These are phyloP conservation scores for Xenopus laevis DNA, from an alignment of 2,113 vertebrate species.

Conservation along the genomic window DNA sequence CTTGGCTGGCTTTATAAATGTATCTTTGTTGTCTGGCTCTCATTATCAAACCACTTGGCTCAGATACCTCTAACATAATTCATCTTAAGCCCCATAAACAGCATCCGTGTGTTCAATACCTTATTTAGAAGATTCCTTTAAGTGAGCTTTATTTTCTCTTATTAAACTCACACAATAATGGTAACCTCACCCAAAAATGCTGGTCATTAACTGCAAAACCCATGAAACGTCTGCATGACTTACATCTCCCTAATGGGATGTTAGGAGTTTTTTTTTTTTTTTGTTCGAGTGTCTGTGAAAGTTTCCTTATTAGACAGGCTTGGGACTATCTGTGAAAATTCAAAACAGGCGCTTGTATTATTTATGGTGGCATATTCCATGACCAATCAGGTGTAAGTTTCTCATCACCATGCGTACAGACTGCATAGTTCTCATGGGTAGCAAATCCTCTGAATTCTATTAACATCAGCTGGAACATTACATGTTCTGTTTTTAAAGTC, in stretches of 20 bases:
- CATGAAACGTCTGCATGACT: conserved; percentile 43
- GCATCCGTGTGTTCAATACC: conserved; percentile 45
- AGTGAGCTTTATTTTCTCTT: conserved; percentile 44
- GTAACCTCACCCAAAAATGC: conserved; percentile 36
- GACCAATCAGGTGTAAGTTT: conserved; percentile 44
- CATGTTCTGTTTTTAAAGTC: too few species aligned
- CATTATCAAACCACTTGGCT: conserved; percentile 46
- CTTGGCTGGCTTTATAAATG: conserved; percentile 39
- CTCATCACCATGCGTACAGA: conserved; percentile 19
- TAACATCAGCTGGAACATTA: background rate
- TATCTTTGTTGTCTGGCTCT: conserved; percentile 47
- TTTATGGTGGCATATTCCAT: conserved; percentile 40
- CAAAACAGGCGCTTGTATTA: conserved; percentile 35
- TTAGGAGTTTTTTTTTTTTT: conserved; percentile 25
- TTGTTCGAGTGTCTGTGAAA: conserved; percentile 40
- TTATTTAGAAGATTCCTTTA: conserved; percentile 45
- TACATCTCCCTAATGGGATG: conserved; percentile 45
- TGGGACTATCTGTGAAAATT: conserved; percentile 45
- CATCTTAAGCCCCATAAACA: conserved; percentile 46
- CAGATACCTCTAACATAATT: conserved; percentile 44
- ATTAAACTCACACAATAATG: conserved; percentile 44
- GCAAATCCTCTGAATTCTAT: conserved; percentile 22
- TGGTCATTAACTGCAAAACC: conserved; percentile 43
- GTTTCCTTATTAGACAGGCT: conserved; percentile 44
- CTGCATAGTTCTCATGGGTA: conserved; percentile 30